phyloP scores from a whole-genome alignment of 2,888 invertebrate species.

The Chaetogeoica ovagalla region DNA sequence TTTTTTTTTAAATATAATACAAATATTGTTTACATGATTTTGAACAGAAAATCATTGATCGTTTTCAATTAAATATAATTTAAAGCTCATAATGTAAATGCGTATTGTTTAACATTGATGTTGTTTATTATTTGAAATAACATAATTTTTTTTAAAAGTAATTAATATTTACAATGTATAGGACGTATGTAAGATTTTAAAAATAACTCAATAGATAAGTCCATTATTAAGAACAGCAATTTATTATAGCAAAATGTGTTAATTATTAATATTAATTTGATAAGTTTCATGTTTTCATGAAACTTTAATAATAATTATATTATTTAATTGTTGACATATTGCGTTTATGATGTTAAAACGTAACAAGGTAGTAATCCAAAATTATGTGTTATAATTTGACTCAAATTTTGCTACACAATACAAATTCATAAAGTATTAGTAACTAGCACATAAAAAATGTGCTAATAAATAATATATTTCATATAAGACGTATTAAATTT shows the following conservation, averaged over 20 bases:
- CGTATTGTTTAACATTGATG: not conserved
- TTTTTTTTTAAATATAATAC: no score
- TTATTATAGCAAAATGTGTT: not conserved
- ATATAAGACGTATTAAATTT: not conserved
- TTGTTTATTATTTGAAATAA: not conserved
- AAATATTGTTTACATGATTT: no score
- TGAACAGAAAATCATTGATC: no score
- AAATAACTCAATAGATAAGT: not conserved
- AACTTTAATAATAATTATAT: slow-evolving; percentile 3
- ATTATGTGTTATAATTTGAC: not conserved
- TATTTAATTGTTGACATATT: not conserved
- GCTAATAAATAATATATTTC: slow-evolving; percentile 20
- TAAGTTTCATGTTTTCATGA: not conserved
- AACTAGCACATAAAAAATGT: not conserved
- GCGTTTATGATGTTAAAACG: not conserved
- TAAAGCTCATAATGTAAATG: not conserved
- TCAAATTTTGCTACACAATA: not conserved
- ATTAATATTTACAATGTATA: not conserved
- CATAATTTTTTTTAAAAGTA: no score
- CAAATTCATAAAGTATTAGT: not conserved
- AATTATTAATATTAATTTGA: not conserved
- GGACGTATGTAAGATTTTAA: not conserved
- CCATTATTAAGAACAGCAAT: not conserved
- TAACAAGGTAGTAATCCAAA: not conserved
- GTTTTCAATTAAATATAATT: not conserved